A percentile compares a stretch with the other conserved stretches of the same genome.
Conservation (phyloP, 2,797 vertebrate genomes). For the Sebastes itinus region DNA sequence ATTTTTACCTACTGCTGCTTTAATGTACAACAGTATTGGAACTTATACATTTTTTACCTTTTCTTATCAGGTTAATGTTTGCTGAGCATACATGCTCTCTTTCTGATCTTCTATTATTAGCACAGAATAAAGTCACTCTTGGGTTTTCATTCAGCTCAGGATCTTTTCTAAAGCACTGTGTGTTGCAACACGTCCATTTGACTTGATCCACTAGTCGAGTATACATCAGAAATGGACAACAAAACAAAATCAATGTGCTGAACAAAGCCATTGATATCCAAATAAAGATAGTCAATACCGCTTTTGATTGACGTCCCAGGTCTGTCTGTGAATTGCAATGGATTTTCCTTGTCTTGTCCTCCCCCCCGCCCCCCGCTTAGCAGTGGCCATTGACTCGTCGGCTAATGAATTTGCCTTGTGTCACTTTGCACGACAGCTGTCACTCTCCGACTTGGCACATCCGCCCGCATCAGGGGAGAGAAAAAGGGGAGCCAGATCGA, state of each 20-base stretch:
- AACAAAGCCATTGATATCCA: slow-evolving; percentile 65
- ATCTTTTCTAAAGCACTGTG: background rate
- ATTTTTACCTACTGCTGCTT: too few relatives aligned
- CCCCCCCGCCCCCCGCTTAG: background rate
- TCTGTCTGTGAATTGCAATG: slow-evolving; percentile 40
- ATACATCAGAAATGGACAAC: slow-evolving; percentile 36
- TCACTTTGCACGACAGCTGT: slow-evolving; percentile 73
- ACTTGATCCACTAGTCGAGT: slow-evolving; percentile 13
- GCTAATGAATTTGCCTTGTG: slow-evolving; percentile 71
- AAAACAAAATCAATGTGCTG: slow-evolving; percentile 54
- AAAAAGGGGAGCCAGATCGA: slow-evolving; percentile 83
- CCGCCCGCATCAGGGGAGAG: slow-evolving; percentile 65
- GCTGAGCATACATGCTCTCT: background rate
- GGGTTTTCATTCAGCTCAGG: background rate
- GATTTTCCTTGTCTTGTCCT: slow-evolving; percentile 31
- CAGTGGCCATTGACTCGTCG: slow-evolving; percentile 48
- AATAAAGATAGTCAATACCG: slow-evolving; percentile 64
- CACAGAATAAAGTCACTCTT: background rate
- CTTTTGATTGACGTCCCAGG: slow-evolving; percentile 58
- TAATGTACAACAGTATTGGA: background rate
- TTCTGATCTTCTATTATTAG: background rate
- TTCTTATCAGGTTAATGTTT: background rate
- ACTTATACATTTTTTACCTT: background rate
- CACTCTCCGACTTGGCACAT: slow-evolving; percentile 63
- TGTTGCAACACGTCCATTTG: slow-evolving; percentile 15